A percentile compares a stretch with the other conserved stretches of the same genome.
Evolutionary conservation across 2,888 invertebrate species (phyloP).

Genomic region (Oxyteleia sp.): DNA sequence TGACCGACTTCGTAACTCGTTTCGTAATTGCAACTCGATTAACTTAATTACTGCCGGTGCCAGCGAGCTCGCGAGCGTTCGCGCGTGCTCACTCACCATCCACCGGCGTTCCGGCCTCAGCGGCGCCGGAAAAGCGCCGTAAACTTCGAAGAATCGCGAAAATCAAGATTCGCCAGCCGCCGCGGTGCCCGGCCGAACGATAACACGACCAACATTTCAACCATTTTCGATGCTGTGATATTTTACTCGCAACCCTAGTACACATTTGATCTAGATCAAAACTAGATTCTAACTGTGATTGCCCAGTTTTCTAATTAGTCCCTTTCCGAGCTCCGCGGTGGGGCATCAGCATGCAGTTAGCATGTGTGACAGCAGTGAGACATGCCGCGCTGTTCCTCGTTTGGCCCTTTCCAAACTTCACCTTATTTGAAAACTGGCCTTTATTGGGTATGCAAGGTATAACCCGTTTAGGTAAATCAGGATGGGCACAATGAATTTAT

Average conservation of each 20-base stretch:
- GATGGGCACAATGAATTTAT: no score
- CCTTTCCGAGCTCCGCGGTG: no score
- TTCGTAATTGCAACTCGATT: constrained; percentile 80
- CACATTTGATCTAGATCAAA: no score
- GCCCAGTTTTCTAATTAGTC: no score
- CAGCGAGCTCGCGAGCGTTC: constrained; percentile 53
- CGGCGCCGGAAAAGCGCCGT: constrained; percentile 56
- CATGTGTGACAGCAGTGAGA: no score
- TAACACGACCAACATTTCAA: constrained; percentile 35
- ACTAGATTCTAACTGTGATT: no score
- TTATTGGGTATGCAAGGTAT: no score
- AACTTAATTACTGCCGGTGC: constrained; percentile 78
- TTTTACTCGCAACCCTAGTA: constrained; percentile 40
- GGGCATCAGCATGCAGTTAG: no score
- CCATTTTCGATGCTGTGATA: constrained; percentile 52
- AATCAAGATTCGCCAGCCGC: constrained; percentile 52
- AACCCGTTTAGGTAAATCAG: no score
- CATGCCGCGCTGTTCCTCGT: no score
- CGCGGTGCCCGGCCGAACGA: constrained; percentile 24
- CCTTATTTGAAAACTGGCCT: no score
- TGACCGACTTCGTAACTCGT: constrained; percentile 75
- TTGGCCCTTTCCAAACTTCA: no score
- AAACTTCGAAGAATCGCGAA: constrained; percentile 54
- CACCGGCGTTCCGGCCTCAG: constrained; percentile 25
- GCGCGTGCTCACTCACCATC: constrained; percentile 62